Evolutionary conservation across 2,797 vertebrate species (phyloP), one percentile per base, ranked within the genome.

Genomic region (Furcifer pardalis): DNA sequence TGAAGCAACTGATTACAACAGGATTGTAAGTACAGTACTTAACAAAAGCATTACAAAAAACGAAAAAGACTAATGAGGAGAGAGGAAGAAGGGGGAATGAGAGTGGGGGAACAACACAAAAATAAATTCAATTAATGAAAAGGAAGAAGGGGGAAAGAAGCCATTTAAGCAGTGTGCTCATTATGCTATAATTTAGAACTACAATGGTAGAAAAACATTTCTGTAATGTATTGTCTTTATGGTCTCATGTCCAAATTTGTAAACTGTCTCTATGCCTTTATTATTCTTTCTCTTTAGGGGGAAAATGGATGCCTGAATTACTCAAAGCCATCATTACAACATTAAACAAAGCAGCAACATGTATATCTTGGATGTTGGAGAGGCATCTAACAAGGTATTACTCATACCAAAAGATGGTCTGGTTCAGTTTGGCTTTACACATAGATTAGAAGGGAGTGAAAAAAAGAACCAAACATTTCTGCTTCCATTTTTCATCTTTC

Each of bases 1-100:
- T 91, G 88, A 21, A 25, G 90, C 89, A 91, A 91, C 84, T 91
- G 91, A 93, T 93, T 95, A 93, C 86, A 88, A 81, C 52, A 59
- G 82, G 81, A 91, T 90, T 92, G 65, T 63, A 90, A 85, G 87
- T 91, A 80, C 68, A 85, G 87, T 91, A 80, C 68, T 91, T 93
- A 93, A 90, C 42, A 84, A 73, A 66, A 88, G 35, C 63, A 87
- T 90, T 92, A 87, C 27, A 73, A 90, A 91, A 89, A 63, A n/a
- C 2, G 27, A 59, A 40, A 92, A 90, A 85, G 69, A 93, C 68
- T 89, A 92, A 92, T 69, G 90, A 82, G 40, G 60, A 84, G 60
- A 79, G 76, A 72, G 59, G 46, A 91, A 80, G 35, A 84, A 83
- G 89, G 66, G 42, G 15, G 69, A 84, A 44, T 74, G 10, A 7